phyloP scores from a whole-genome alignment of 1,140 invertebrate genomes.

The Lordiphosa clarofinis region DNA sequence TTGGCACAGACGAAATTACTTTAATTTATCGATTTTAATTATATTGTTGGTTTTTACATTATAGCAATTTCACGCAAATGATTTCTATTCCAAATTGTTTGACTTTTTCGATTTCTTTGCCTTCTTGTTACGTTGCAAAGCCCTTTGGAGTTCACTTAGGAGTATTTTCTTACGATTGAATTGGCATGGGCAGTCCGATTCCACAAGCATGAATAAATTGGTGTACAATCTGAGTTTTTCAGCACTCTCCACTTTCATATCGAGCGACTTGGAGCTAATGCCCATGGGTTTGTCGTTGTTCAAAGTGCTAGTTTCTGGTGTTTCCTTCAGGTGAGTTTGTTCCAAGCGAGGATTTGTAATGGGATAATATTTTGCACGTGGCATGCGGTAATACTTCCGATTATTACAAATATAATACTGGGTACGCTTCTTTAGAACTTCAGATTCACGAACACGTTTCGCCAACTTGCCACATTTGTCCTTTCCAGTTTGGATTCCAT shows the following conservation, averaged over 20 bases:
- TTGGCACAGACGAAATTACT: too few species aligned
- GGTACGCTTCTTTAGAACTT: slow-evolving; percentile 9
- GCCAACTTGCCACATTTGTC: not conserved
- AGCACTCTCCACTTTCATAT: not conserved
- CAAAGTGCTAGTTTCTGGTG: slow-evolving; percentile 3
- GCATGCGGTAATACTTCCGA: not conserved
- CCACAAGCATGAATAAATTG: slow-evolving; percentile 27
- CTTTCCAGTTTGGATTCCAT: not conserved
- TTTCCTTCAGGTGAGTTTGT: too few species aligned
- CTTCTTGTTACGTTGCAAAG: not conserved
- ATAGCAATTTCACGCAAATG: too few species aligned
- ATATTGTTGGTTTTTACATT: too few species aligned
- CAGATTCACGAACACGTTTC: slow-evolving; percentile 18
- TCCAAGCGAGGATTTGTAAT: too few species aligned
- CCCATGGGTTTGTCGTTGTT: too few species aligned
- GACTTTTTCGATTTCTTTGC: too few species aligned
- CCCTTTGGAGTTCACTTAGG: slow-evolving; percentile 6
- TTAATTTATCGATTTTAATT: too few species aligned
- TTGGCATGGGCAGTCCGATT: slow-evolving; percentile 30
- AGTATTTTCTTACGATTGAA: slow-evolving; percentile 32
- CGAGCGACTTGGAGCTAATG: not conserved
- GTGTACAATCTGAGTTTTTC: slow-evolving; percentile 11
- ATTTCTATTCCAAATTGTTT: too few species aligned
- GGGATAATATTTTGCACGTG: too few species aligned
- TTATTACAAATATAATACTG: slow-evolving; percentile 37